Percentiles rank a stretch among this genome's conserved stretches.
phyloP scores from a whole-genome alignment of 2,797 vertebrate species.

The Molossus molossus region DNA sequence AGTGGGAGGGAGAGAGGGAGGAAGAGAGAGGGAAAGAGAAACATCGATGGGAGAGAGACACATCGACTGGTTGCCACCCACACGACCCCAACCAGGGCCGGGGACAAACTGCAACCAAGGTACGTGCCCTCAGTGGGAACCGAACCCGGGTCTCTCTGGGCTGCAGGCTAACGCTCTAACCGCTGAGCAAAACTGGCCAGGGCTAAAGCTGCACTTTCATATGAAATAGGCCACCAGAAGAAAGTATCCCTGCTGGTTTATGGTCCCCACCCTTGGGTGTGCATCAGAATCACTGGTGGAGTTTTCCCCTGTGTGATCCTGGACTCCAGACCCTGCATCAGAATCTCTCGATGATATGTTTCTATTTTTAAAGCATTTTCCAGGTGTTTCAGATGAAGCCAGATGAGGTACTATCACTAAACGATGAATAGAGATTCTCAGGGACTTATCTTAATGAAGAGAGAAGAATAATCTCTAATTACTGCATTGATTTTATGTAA shows the following conservation, averaged over 20 bases:
- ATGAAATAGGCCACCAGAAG: neutral
- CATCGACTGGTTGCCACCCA: no score
- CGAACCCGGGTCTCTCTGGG: no score
- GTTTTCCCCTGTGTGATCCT: neutral
- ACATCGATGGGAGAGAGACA: no score
- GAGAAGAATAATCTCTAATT: constrained; percentile 77
- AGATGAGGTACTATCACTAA: neutral
- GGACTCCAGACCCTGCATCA: neutral
- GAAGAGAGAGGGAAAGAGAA: no score
- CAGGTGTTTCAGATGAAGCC: constrained; percentile 61
- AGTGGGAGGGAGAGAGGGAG: no score
- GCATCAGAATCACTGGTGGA: neutral
- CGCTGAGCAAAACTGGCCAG: no score
- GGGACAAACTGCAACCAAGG: no score
- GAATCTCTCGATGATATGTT: neutral
- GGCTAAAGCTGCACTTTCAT: neutral
- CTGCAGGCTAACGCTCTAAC: no score
- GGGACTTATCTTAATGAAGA: constrained; percentile 67
- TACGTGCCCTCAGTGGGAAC: no score
- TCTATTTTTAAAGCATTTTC: constrained; percentile 68
- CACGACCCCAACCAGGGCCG: no score
- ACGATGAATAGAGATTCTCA: constrained; percentile 61
- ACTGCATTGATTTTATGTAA: constrained; percentile 77
- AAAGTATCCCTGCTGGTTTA: neutral
- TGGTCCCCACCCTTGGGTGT: neutral